Conservation (phyloP, 2,113 vertebrate genomes). For the Excalfactoria chinensis region DNA sequence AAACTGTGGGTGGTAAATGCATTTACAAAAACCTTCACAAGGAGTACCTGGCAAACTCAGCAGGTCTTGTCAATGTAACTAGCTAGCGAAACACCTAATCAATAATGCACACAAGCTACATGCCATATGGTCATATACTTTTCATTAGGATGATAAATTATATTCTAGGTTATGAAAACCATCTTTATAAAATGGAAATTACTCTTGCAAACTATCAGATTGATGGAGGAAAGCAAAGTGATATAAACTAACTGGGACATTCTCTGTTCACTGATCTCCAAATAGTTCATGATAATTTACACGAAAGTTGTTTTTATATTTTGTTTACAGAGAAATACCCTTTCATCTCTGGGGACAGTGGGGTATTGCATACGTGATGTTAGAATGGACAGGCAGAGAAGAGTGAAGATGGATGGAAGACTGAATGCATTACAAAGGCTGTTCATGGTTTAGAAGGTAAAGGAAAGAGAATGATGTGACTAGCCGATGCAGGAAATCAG, state of each 20-base stretch:
- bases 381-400: not conserved
- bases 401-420: not conserved
- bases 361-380: not conserved
- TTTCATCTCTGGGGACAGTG: not conserved
- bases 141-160: not conserved
- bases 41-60: not conserved
- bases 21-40: not conserved
- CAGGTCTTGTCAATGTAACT: not conserved
- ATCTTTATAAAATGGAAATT: not conserved
- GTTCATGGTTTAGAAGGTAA: not conserved
- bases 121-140: not conserved
- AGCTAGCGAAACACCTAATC: not conserved
- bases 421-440: not conserved
- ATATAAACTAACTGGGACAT: not conserved
- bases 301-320: fast-evolving
- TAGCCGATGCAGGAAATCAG: not conserved
- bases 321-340: not conserved
- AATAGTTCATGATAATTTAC: not conserved
- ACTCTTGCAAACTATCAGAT: not conserved
- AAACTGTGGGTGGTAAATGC: not conserved
- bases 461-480: not conserved
- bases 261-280: not conserved
- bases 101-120: not conserved
- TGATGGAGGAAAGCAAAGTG: not conserved
- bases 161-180: not conserved